Evolutionary conservation across 2,888 invertebrate species (phyloP).

Genomic region (Sminthurides aquaticus): DNA sequence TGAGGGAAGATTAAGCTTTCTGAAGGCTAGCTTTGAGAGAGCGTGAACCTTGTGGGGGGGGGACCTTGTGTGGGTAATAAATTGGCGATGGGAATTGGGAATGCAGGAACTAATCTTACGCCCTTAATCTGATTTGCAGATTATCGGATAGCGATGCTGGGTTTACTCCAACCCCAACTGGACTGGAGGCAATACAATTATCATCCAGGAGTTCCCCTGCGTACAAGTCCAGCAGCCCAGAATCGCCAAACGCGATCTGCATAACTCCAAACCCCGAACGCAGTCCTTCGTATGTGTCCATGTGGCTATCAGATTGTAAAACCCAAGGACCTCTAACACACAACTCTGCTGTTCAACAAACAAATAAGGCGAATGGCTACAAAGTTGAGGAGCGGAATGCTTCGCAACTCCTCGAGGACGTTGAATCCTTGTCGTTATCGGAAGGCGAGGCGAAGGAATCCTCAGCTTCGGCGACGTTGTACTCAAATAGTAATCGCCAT

Average conservation of each 20-base stretch:
- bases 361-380: background rate
- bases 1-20: no score
- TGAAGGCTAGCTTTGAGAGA: no score
- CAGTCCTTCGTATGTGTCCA: slow-evolving; percentile 14
- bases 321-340: background rate
- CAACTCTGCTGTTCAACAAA: background rate
- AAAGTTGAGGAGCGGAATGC: background rate
- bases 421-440: background rate
- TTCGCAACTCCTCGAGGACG: background rate
- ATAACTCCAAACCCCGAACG: slow-evolving; percentile 24
- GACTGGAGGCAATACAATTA: background rate
- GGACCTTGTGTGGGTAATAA: no score
- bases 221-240: slow-evolving; percentile 2
- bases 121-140: no score
- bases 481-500: background rate
- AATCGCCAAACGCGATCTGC: slow-evolving; percentile 13
- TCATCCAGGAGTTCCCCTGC: slow-evolving; percentile 4
- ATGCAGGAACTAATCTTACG: no score
- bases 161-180: slow-evolving; percentile 13
- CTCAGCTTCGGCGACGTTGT: background rate
- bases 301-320: slow-evolving; percentile 17
- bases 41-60: no score
- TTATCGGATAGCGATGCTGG: slow-evolving; percentile 9
- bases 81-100: no score
- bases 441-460: background rate